These are phyloP conservation scores for Pseudoatta argentina DNA, from an alignment of 1,140 invertebrate genomes.

Conservation along the genomic window DNA sequence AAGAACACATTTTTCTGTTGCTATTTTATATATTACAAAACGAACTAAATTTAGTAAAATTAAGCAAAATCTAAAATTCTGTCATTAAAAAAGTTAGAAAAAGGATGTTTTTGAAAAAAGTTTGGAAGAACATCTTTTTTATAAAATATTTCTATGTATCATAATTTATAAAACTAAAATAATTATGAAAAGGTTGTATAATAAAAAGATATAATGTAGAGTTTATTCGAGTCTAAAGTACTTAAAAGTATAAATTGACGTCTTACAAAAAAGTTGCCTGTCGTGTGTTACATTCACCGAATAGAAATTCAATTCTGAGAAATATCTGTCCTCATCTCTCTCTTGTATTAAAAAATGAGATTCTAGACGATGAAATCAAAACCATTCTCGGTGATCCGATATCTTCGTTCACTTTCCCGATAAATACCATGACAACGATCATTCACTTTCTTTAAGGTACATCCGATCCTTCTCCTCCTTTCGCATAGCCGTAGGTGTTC, in stretches of 20 bases:
- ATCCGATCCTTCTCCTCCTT: slow-evolving; percentile 41
- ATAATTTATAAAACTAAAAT: not conserved
- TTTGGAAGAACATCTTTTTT: not conserved
- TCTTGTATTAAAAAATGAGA: slow-evolving; percentile 60
- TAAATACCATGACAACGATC: slow-evolving; percentile 58
- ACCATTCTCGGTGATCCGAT: slow-evolving; percentile 66
- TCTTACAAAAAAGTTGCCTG: not conserved
- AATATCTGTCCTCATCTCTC: slow-evolving; percentile 13
- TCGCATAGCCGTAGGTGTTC: slow-evolving; percentile 35
- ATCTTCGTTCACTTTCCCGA: slow-evolving; percentile 72
- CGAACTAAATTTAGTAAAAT: not conserved
- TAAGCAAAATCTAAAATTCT: not conserved
- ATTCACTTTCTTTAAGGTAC: slow-evolving; percentile 70
- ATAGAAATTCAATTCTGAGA: slow-evolving; percentile 63
- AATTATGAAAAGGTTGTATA: not conserved
- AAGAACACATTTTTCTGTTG: not conserved
- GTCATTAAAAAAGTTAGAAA: not conserved
- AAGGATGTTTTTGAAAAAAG: not conserved
- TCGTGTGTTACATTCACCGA: not conserved
- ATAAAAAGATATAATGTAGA: not conserved
- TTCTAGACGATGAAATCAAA: slow-evolving; percentile 70
- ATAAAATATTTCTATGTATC: not conserved
- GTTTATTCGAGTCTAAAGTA: not conserved
- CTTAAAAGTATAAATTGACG: slow-evolving; percentile 1
- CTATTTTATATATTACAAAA: not conserved